Conservation (phyloP, 2,888 invertebrate genomes). For the Parnassius smintheus region DNA sequence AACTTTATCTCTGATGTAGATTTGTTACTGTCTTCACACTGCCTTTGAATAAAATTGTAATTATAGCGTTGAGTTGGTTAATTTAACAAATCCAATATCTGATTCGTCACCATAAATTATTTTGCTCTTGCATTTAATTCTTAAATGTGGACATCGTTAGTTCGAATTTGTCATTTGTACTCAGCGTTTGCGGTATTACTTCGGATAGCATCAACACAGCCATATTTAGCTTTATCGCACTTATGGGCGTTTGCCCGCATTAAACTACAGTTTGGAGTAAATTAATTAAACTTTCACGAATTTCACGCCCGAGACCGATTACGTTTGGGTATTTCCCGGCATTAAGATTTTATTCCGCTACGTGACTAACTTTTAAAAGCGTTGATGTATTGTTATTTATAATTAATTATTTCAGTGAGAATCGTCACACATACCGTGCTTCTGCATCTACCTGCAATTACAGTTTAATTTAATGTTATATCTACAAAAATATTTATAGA, state of each 20-base stretch:
- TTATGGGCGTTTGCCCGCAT: conserved; percentile 32
- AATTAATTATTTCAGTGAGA: no score
- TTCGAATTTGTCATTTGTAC: conserved; percentile 15
- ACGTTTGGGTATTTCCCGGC: conserved; percentile 18
- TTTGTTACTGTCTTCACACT: conserved; percentile 38
- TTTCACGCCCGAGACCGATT: conserved; percentile 26
- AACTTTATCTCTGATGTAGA: conserved; percentile 48
- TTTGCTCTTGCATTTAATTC: conserved; percentile 28
- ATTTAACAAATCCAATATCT: conserved; percentile 38
- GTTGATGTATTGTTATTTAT: background rate
- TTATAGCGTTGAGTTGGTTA: conserved; percentile 43
- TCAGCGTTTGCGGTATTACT: conserved; percentile 3
- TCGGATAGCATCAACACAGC: conserved; percentile 31
- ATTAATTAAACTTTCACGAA: conserved; percentile 37
- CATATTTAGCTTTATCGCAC: conserved; percentile 35
- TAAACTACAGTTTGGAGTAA: conserved; percentile 32
- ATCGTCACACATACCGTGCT: no score
- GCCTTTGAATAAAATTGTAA: conserved; percentile 46
- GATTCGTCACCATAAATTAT: conserved; percentile 18
- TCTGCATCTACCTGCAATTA: no score
- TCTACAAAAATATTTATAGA: no score
- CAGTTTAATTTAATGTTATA: no score
- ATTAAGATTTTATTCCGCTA: conserved; percentile 9
- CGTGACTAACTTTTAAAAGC: conserved; percentile 1
- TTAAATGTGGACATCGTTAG: conserved; percentile 21